Evolutionary conservation across 2,113 vertebrate genomes (phyloP).

Genomic region (Manacus vitellinus): DNA sequence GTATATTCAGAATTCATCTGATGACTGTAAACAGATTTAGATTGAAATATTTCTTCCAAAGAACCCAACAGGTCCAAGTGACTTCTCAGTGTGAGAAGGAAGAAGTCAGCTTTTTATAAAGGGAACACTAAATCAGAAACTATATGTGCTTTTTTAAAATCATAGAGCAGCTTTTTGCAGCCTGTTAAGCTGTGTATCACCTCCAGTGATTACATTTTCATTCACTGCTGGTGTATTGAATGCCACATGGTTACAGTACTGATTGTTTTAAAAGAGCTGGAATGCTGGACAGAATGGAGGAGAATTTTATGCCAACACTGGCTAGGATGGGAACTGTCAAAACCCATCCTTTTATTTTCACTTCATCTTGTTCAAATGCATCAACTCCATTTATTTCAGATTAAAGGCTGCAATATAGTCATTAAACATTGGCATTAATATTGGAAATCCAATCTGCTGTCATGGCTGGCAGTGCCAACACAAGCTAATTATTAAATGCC

Average conservation of each 20-base stretch:
- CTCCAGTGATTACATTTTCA: neutral
- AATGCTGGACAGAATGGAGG: neutral
- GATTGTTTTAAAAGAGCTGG: neutral
- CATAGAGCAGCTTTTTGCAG: neutral
- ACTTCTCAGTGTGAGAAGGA: neutral
- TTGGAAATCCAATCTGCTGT: slow-evolving; percentile 8
- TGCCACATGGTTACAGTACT: neutral
- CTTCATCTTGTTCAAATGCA: neutral
- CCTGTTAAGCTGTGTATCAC: neutral
- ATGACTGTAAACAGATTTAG: slow-evolving; percentile 33
- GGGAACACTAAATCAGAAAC: neutral
- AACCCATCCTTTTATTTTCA: neutral
- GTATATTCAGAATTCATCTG: slow-evolving; percentile 15
- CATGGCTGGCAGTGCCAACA: neutral
- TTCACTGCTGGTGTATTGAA: neutral
- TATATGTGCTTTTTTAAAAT: neutral
- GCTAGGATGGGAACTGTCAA: neutral
- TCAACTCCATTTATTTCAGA: slow-evolving; percentile 1
- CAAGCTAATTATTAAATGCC: neutral
- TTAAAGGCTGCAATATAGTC: slow-evolving; percentile 2
- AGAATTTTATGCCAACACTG: neutral
- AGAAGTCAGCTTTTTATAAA: neutral
- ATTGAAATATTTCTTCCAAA: slow-evolving; percentile 7
- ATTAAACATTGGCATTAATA: slow-evolving; percentile 27
- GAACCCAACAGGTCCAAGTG: neutral